Evolutionary conservation across 2,797 vertebrate species (phyloP).

Genomic region (Sciurus carolinensis): DNA sequence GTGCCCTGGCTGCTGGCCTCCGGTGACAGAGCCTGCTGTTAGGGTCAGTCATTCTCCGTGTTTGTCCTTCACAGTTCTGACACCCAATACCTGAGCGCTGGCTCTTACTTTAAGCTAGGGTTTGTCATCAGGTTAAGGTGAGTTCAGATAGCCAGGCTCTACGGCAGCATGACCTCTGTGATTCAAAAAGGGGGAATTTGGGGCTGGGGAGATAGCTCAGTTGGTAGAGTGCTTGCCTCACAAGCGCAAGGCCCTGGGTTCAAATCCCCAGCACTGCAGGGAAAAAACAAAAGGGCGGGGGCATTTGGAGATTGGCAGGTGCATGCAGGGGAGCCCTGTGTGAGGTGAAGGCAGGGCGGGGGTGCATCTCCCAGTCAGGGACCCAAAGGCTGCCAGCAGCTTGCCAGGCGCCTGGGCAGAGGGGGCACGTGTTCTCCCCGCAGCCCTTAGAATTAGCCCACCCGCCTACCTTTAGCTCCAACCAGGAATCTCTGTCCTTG

Average conservation of each 20-base stretch:
- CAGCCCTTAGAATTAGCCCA: neutral
- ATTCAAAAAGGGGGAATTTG: neutral
- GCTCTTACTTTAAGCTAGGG: neutral
- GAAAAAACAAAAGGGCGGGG: too few species aligned
- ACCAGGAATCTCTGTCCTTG: neutral
- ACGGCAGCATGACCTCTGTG: neutral
- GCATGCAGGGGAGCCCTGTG: too few species aligned
- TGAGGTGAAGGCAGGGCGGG: neutral
- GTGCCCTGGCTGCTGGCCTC: neutral
- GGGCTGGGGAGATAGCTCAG: neutral
- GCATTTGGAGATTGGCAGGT: neutral
- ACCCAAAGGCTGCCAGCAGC: neutral
- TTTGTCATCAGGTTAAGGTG: neutral
- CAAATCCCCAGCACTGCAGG: too few species aligned
- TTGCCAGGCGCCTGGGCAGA: neutral
- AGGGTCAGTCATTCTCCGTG: neutral
- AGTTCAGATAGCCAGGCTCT: neutral
- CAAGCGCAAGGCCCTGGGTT: too few species aligned
- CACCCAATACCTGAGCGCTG: neutral
- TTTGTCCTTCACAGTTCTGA: conserved; percentile 36
- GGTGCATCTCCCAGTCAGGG: neutral
- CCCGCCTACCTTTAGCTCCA: neutral
- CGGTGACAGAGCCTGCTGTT: neutral
- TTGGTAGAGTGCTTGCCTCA: too few species aligned
- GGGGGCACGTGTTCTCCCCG: neutral